Evolutionary conservation across 2,113 vertebrate species (phyloP), one percentile per base, ranked within the genome.

Genomic region (Ammodytes marinus): DNA sequence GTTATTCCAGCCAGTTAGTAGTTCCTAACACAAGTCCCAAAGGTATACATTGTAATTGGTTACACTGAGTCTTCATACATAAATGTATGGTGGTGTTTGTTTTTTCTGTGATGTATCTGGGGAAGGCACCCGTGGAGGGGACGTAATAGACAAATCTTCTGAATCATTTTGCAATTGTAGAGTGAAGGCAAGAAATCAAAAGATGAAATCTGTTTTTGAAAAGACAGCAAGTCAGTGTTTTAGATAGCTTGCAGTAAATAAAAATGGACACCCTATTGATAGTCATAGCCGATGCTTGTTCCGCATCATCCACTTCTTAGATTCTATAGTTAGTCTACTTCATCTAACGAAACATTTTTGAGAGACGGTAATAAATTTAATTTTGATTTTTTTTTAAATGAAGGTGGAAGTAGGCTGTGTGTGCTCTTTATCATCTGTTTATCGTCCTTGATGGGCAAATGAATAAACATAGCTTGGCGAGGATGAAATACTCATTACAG

Each of bases 401-500:
- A 50, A 61, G n/a, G 60, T 9, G 9, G n/a, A 35, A 35, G 53
- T 13, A 55, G 40, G 5, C 39, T 37, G 43, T 6, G 43, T 6
- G 2, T n/a, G 4, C 3, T 3, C n/a, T 60, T 73, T 13, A 50
- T 64, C 13, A 54, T 37, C 35, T 65, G 12, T 59, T 49, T 67
- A 52, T 52, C 59, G 8, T 39, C 67, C 40, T 71, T 55, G 50
- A 19, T 57, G 37, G 13, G 42, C 27, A 27, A 61, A 47, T n/a
- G 13, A 10, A 63, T 70, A 37, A 43, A 14, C 37, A 39, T 61
- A 37, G 12, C 4, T 69, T 37, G 12, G 13, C 8, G 35, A 49
- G 71, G 35, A 49, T 72, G 15, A 64, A 63, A 64, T 46, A 65
- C 35, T 65, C 11, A 45, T 52, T 37, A 77, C 12, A 50, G 40